Evolutionary conservation across 2,888 invertebrate genomes (phyloP).

Genomic region (Latrodectus elegans): DNA sequence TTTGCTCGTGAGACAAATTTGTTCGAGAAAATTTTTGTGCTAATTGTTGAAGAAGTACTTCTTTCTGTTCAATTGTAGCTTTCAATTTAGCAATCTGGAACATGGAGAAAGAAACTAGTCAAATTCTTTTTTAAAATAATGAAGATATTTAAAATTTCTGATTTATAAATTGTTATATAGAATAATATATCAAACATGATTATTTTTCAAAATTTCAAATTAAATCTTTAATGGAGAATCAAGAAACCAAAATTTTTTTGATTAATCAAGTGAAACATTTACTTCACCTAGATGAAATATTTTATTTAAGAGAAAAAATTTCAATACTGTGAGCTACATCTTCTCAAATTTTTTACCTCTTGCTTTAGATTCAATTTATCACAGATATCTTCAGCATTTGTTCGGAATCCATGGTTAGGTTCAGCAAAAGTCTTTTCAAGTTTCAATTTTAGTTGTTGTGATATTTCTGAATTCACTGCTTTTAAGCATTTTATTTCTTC

Average conservation of each 20-base stretch:
- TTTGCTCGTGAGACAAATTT: slow-evolving; percentile 65
- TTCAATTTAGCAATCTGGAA: slow-evolving; percentile 63
- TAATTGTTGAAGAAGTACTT: slow-evolving; percentile 62
- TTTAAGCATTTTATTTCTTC: slow-evolving; percentile 56
- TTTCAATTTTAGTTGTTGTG: slow-evolving; percentile 50
- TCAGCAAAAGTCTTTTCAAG: slow-evolving; percentile 29
- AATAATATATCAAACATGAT: no score
- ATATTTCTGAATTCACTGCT: slow-evolving; percentile 65
- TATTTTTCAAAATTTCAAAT: no score
- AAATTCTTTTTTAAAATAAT: no score
- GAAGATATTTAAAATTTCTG: no score
- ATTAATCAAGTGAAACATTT: no score
- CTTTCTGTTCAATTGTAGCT: slow-evolving; percentile 61
- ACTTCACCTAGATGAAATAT: no score
- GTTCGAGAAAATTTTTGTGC: slow-evolving; percentile 67
- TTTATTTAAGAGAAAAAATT: no score
- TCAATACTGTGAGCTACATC: no score
- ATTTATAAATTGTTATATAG: no score
- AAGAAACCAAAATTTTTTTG: no score
- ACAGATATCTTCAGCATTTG: slow-evolving; percentile 67
- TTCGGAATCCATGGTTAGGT: slow-evolving; percentile 32
- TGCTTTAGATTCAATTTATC: slow-evolving; percentile 65
- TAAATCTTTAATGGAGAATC: no score
- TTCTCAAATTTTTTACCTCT: slow-evolving; percentile 53
- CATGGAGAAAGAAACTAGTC: no score